A percentile compares a stretch with the other conserved stretches of the same genome.
Conservation (phyloP, 2,113 vertebrate genomes). For the Ranitomeya variabilis region DNA sequence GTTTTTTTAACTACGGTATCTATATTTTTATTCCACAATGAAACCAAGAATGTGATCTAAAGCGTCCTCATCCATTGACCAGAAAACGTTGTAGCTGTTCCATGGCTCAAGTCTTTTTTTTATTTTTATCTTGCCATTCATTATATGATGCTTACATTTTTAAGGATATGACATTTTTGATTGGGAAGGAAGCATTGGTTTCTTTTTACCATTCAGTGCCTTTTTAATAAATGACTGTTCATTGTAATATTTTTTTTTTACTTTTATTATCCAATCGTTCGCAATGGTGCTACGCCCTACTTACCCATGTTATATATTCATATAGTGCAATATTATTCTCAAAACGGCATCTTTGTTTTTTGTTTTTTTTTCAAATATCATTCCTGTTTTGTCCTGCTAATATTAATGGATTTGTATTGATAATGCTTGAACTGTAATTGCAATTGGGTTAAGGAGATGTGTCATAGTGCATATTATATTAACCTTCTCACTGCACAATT, state of each 20-base stretch:
- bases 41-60: conserved; percentile 39
- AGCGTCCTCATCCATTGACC: conserved; percentile 7
- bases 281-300: conserved; percentile 67
- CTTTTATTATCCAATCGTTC: conserved; percentile 51
- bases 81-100: background rate
- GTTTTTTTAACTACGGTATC: background rate
- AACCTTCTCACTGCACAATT: background rate
- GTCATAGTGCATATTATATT: conserved; percentile 19
- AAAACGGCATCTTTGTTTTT: conserved; percentile 31
- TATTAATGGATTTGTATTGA: conserved; percentile 60
- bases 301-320: conserved; percentile 59
- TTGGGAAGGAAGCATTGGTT: background rate
- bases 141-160: conserved; percentile 32
- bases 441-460: conserved; percentile 1
- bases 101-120: background rate
- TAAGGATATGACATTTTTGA: conserved; percentile 5
- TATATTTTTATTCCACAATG: conserved; percentile 12
- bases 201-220: conserved; percentile 55
- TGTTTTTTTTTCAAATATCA: conserved; percentile 20
- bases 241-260: conserved; percentile 57
- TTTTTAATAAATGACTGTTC: conserved; percentile 51
- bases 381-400: conserved; percentile 51
- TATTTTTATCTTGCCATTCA: background rate
- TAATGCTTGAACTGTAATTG: conserved; percentile 60
- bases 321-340: conserved; percentile 69